These are phyloP conservation scores for Hemithea aestivaria DNA, from an alignment of 2,888 invertebrate species.

Conservation along the genomic window DNA sequence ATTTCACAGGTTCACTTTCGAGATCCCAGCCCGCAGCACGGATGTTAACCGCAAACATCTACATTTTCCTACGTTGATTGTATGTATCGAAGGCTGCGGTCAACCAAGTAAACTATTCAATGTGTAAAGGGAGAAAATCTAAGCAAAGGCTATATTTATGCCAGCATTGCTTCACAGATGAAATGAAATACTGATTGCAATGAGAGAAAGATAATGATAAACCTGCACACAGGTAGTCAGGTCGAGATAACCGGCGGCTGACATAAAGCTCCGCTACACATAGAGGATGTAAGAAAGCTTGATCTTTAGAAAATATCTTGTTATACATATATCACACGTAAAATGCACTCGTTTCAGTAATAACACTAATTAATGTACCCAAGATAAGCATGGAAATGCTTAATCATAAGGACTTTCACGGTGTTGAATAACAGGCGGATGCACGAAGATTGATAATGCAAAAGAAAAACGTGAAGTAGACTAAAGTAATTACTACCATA, in stretches of 20 bases:
- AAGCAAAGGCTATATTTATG: slow-evolving; percentile 41
- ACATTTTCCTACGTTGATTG: slow-evolving; percentile 52
- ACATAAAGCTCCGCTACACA: slow-evolving; percentile 45
- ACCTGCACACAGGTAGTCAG: slow-evolving; percentile 35
- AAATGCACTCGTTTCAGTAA: slow-evolving; percentile 34
- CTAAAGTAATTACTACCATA: slow-evolving; percentile 57
- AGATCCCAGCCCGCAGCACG: slow-evolving; percentile 54
- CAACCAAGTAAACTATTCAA: slow-evolving; percentile 33
- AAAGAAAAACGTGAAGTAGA: slow-evolving; percentile 55
- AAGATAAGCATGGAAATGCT: slow-evolving; percentile 31
- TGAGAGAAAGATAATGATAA: slow-evolving; percentile 45
- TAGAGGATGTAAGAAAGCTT: slow-evolving; percentile 39
- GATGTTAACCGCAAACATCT: slow-evolving; percentile 57
- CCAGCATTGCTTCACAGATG: slow-evolving; percentile 47
- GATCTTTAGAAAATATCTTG: slow-evolving; percentile 28
- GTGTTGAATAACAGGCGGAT: slow-evolving; percentile 49
- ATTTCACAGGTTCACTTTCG: slow-evolving; percentile 75
- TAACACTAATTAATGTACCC: slow-evolving; percentile 50
- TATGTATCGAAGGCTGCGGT: slow-evolving; percentile 29
- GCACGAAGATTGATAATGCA: slow-evolving; percentile 53
- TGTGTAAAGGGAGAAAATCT: slow-evolving; percentile 46
- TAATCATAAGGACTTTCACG: slow-evolving; percentile 62
- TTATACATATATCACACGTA: slow-evolving; percentile 28
- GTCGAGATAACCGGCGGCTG: slow-evolving; percentile 34
- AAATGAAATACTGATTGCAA: slow-evolving; percentile 35